phyloP scores from a whole-genome alignment of 2,797 vertebrate genomes.

The Chelidonichthys spinosus region DNA sequence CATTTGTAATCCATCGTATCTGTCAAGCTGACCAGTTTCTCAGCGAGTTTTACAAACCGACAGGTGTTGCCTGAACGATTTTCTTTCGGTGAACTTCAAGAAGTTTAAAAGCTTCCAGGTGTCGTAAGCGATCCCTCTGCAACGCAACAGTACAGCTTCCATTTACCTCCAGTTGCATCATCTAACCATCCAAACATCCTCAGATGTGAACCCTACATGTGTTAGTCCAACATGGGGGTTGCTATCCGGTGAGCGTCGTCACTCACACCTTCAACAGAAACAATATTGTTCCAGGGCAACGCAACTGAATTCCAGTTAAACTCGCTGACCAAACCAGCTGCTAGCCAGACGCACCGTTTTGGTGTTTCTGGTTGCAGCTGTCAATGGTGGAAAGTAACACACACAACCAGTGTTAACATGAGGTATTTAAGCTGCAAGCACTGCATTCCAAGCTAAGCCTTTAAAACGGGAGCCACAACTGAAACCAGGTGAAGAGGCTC shows the following conservation, averaged over 20 bases:
- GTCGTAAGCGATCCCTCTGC: conserved; percentile 31
- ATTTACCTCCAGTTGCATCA: conserved; percentile 66
- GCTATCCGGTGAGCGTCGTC: neutral
- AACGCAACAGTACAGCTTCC: conserved; percentile 35
- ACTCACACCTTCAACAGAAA: conserved; percentile 16
- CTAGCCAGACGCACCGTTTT: neutral
- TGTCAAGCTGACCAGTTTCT: conserved; percentile 1
- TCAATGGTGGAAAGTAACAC: neutral
- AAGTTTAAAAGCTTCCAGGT: conserved; percentile 14
- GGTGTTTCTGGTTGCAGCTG: conserved; percentile 3
- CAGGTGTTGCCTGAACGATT: conserved; percentile 10
- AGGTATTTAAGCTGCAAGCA: conserved; percentile 21
- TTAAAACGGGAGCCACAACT: conserved; percentile 6
- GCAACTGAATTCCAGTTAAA: conserved; percentile 15
- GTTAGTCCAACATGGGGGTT: neutral
- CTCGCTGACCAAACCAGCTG: conserved; percentile 11
- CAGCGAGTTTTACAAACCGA: conserved; percentile 23
- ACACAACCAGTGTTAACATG: conserved; percentile 21
- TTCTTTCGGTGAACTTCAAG: conserved; percentile 18
- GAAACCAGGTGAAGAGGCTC: neutral
- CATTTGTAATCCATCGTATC: neutral
- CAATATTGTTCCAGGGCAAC: neutral
- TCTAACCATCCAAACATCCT: conserved; percentile 30
- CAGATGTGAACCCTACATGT: conserved; percentile 19
- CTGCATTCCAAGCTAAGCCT: conserved; percentile 11